phyloP scores from a whole-genome alignment of 2,888 invertebrate species.

The Peribatodes rhomboidaria region DNA sequence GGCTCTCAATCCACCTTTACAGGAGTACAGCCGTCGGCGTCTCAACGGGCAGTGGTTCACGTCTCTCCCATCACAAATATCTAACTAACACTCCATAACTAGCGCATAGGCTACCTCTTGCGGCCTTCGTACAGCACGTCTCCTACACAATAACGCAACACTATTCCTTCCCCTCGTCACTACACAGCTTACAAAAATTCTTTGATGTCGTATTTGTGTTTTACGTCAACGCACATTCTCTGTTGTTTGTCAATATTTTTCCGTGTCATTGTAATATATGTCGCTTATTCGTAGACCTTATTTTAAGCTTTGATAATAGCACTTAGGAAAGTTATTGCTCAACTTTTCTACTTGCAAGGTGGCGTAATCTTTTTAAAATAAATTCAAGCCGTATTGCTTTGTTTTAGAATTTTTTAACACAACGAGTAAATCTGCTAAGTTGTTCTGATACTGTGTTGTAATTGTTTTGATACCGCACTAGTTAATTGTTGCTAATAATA shows the following conservation, averaged over 20 bases:
- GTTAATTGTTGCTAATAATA: too few relatives aligned
- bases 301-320: slow-evolving; percentile 27
- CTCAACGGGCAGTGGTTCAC: neutral
- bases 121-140: slow-evolving; percentile 23
- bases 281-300: slow-evolving; percentile 30
- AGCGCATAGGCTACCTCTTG: slow-evolving; percentile 13
- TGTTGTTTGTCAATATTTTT: slow-evolving; percentile 32
- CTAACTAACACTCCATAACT: slow-evolving; percentile 25
- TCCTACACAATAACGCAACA: slow-evolving; percentile 16
- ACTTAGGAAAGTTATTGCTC: slow-evolving; percentile 9
- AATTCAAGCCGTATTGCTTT: slow-evolving; percentile 7
- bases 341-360: neutral
- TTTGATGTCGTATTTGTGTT: slow-evolving; percentile 38
- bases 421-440: too few relatives aligned
- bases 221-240: slow-evolving; percentile 29
- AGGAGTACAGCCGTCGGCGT: neutral
- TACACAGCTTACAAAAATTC: slow-evolving; percentile 32
- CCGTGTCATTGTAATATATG: slow-evolving; percentile 28
- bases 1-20: slow-evolving; percentile 8
- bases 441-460: too few relatives aligned
- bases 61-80: slow-evolving; percentile 19
- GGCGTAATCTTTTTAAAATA: neutral
- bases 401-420: too few relatives aligned
- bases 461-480: too few relatives aligned
- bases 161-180: slow-evolving; percentile 23